These are phyloP conservation scores for Ophion ellenae DNA, from an alignment of 2,888 invertebrate species.

Conservation along the genomic window DNA sequence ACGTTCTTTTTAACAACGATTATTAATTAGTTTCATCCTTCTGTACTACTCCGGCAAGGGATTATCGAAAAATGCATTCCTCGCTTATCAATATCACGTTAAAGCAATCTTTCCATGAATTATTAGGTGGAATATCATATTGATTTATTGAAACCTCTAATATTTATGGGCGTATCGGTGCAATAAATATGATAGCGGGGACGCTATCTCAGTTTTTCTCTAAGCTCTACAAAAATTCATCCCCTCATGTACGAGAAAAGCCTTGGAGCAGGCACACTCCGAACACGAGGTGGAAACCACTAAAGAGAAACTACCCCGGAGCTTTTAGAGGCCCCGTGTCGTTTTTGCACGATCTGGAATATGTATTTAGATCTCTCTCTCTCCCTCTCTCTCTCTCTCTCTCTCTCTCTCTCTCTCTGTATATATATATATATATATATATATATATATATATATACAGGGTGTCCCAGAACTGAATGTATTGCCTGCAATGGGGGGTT, in stretches of 20 bases:
- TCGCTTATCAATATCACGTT: neutral
- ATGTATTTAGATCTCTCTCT: neutral
- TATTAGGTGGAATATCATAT: conserved; percentile 35
- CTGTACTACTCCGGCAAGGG: neutral
- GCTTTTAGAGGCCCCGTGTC: neutral
- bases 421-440: too few relatives aligned
- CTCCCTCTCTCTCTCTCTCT: too few relatives aligned
- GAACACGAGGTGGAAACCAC: conserved; percentile 35
- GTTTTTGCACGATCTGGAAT: conserved; percentile 1
- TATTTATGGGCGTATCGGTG: conserved; percentile 1
- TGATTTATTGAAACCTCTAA: neutral
- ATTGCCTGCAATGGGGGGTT: too few relatives aligned
- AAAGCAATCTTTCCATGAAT: conserved; percentile 28
- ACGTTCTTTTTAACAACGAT: too few relatives aligned
- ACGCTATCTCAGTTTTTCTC: conserved; percentile 16
- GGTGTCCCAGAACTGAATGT: too few relatives aligned
- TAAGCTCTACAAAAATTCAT: conserved; percentile 46
- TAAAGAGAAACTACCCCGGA: conserved; percentile 23
- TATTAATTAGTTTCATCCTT: too few relatives aligned
- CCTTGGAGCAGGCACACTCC: conserved; percentile 4
- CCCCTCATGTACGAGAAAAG: conserved; percentile 9
- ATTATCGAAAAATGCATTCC: neutral
- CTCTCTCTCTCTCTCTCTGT: too few relatives aligned
- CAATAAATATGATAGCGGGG: conserved; percentile 6
- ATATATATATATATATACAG: too few relatives aligned